Evolutionary conservation across 2,797 vertebrate species (phyloP).

Genomic region (Momotus momota): DNA sequence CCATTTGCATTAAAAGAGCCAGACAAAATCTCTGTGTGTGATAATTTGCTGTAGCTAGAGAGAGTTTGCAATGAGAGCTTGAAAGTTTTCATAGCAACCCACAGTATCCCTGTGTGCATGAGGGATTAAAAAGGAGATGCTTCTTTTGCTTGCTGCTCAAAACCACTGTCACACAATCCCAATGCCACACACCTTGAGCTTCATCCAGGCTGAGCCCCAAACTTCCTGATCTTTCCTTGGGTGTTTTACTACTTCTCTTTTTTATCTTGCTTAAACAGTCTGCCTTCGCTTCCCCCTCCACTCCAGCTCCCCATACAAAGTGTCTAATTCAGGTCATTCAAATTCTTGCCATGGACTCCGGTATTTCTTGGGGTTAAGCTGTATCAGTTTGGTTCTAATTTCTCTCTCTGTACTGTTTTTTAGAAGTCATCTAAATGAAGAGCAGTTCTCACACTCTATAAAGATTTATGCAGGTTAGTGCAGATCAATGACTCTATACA

Average conservation of each 20-base stretch:
- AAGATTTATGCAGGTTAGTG: neutral
- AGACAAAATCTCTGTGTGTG: conserved; percentile 31
- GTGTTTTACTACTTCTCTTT: neutral
- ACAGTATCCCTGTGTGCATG: neutral
- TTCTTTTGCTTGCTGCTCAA: neutral
- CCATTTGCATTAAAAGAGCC: conserved; percentile 57
- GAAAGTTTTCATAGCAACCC: conserved; percentile 57
- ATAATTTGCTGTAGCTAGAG: conserved; percentile 41
- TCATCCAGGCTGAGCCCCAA: neutral
- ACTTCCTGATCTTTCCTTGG: neutral
- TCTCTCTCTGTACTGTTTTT: neutral
- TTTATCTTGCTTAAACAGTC: neutral
- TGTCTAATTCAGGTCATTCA: neutral
- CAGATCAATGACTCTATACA: neutral
- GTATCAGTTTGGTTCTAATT: neutral
- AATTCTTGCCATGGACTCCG: neutral
- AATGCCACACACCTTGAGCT: conserved; percentile 35
- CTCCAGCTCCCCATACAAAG: neutral
- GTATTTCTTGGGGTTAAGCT: neutral
- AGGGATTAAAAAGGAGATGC: conserved; percentile 1
- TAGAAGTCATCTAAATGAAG: neutral
- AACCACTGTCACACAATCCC: neutral
- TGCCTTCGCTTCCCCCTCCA: neutral
- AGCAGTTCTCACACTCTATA: neutral
- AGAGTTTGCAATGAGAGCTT: conserved; percentile 44